Conservation (phyloP, 2,113 vertebrate species). For the Mionectes macconnelli region DNA sequence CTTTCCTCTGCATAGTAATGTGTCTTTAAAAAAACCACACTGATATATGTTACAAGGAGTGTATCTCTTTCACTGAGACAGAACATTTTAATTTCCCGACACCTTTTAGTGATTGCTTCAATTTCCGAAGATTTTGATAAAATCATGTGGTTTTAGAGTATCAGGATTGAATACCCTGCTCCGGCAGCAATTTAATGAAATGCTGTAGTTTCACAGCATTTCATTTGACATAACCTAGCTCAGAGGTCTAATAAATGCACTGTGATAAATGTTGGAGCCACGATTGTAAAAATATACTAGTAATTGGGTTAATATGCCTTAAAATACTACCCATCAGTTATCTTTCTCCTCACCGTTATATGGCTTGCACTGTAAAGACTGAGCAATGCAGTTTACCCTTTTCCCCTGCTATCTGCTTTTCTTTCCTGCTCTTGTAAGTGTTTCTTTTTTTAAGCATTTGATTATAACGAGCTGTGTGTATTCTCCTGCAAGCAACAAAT, state of each 20-base stretch:
- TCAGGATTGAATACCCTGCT: constrained; percentile 80
- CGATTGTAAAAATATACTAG: constrained; percentile 94
- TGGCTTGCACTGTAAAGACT: constrained; percentile 51
- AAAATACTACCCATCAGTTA: constrained; percentile 97
- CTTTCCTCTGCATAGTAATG: constrained; percentile 84
- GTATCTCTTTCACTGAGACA: constrained; percentile 86
- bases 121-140: constrained; percentile 95
- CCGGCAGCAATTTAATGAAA: constrained; percentile 83
- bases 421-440: not conserved
- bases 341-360: constrained; percentile 73
- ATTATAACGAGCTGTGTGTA: not conserved
- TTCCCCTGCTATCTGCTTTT: not conserved
- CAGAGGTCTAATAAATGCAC: constrained; percentile 82
- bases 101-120: constrained; percentile 94
- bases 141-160: constrained; percentile 84
- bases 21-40: constrained; percentile 75
- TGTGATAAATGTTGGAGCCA: constrained; percentile 86
- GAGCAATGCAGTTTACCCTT: constrained; percentile 42
- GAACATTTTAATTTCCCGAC: constrained; percentile 92
- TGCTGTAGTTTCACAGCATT: constrained; percentile 75
- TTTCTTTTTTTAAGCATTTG: not conserved
- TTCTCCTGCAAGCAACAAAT: not conserved
- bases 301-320: constrained; percentile 99
- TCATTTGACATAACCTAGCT: constrained; percentile 83
- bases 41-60: constrained; percentile 89